Conservation (phyloP, 2,113 vertebrate species). For the Paradoxurus hermaphroditus region DNA sequence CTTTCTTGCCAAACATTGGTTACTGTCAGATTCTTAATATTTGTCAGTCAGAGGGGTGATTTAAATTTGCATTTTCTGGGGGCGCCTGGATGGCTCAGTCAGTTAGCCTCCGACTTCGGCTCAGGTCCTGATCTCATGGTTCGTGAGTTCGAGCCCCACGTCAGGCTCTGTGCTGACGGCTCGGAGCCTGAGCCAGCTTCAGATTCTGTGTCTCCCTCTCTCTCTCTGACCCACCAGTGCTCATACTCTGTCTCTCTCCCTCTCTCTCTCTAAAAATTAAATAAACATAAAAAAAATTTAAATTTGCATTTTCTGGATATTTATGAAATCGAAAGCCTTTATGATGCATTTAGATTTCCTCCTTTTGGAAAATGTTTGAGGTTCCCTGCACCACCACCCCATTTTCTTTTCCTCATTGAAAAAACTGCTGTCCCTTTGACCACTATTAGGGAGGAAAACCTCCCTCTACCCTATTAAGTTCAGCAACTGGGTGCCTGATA, state of each 20-base stretch:
- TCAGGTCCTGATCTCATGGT: too few relatives aligned
- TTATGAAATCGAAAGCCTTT: not conserved
- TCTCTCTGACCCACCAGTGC: too few relatives aligned
- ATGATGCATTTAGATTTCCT: not conserved
- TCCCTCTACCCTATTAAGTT: not conserved
- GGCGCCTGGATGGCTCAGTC: too few relatives aligned
- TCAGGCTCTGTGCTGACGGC: too few relatives aligned
- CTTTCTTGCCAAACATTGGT: not conserved
- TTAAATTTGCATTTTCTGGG: not conserved
- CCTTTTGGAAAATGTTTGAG: not conserved
- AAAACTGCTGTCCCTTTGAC: not conserved
- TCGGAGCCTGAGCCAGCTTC: too few relatives aligned
- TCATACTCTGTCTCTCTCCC: too few relatives aligned
- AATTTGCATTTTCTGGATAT: not conserved
- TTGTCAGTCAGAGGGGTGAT: not conserved
- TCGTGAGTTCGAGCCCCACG: too few relatives aligned
- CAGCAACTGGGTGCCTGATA: not conserved
- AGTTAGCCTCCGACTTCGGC: too few relatives aligned
- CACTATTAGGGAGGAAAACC: not conserved
- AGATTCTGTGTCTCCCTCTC: too few relatives aligned
- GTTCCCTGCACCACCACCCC: not conserved
- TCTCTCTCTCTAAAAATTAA: too few relatives aligned
- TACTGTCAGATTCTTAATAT: not conserved
- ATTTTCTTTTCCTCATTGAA: not conserved
- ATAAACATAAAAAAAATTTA: too few relatives aligned